Evolutionary conservation across 2,888 invertebrate species (phyloP).

Genomic region (Polydrusus cervinus): DNA sequence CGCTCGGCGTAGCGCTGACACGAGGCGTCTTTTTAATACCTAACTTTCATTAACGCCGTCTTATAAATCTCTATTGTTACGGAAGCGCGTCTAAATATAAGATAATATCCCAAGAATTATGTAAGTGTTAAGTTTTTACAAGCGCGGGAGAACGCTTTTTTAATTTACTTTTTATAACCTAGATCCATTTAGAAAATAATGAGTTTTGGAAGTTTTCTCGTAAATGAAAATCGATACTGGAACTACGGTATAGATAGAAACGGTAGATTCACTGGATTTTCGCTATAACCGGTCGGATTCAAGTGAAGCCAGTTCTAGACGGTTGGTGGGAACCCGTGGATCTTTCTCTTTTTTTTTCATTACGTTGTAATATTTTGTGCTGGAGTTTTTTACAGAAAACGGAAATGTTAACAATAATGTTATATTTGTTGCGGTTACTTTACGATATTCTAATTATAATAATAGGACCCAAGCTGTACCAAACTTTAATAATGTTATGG

Average conservation of each 20-base stretch:
- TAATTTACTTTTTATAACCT: constrained; percentile 53
- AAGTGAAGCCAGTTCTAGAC: too few relatives aligned
- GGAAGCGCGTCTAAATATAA: constrained; percentile 67
- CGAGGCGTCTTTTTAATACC: constrained; percentile 67
- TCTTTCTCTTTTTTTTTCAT: too few relatives aligned
- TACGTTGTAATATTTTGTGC: too few relatives aligned
- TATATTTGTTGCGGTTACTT: too few relatives aligned
- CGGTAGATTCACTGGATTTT: too few relatives aligned
- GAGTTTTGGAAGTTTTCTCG: constrained; percentile 39
- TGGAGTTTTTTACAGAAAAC: too few relatives aligned
- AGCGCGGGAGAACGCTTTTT: constrained; percentile 50
- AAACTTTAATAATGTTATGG: too few relatives aligned
- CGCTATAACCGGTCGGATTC: too few relatives aligned
- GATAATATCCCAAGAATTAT: constrained; percentile 69
- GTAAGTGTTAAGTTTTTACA: constrained; percentile 67
- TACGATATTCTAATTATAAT: too few relatives aligned
- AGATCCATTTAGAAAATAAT: constrained; percentile 50
- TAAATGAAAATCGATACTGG: constrained; percentile 29
- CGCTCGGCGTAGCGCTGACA: constrained; percentile 52
- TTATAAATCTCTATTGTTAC: constrained; percentile 71
- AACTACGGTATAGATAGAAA: not conserved
- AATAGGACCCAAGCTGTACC: too few relatives aligned
- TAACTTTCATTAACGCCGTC: constrained; percentile 70
- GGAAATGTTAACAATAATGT: too few relatives aligned
- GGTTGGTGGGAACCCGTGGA: too few relatives aligned